Evolutionary conservation across 2,797 vertebrate genomes (phyloP).

Genomic region (Girardinus metallicus): DNA sequence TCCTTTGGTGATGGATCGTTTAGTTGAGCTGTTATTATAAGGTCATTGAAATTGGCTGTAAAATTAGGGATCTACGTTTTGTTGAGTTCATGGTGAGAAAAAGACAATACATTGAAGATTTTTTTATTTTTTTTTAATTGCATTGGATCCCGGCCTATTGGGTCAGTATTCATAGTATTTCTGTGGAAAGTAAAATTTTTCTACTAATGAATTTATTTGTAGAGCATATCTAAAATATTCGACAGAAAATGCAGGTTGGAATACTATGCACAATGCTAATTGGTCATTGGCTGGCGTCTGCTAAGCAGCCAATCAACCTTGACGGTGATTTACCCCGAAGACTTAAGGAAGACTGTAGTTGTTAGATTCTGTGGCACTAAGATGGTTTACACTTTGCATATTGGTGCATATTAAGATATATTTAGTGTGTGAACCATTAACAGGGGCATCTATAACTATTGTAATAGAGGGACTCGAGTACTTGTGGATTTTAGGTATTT

Average conservation of each 20-base stretch:
- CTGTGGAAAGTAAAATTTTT: not conserved
- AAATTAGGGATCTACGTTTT: not conserved
- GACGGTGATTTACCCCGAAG: not conserved
- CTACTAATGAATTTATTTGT: not conserved
- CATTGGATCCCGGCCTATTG: not conserved
- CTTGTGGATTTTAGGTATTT: not conserved
- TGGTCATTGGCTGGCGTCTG: not conserved
- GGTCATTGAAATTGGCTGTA: not conserved
- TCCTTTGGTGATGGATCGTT: slow-evolving; percentile 11
- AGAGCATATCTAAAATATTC: not conserved
- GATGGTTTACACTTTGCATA: not conserved
- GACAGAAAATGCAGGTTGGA: not conserved
- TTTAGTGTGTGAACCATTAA: not conserved
- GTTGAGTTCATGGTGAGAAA: not conserved
- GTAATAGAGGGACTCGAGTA: not conserved
- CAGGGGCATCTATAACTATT: not conserved
- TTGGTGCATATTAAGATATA: not conserved
- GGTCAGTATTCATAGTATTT: not conserved
- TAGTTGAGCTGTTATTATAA: not conserved
- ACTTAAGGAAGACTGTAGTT: not conserved
- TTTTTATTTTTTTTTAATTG: not conserved
- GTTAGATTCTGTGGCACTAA: not conserved
- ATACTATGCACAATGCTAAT: not conserved
- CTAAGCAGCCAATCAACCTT: not conserved
- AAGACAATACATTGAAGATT: not conserved